Evolutionary conservation across 2,797 vertebrate species (phyloP).

Genomic region (Squalus acanthias): DNA sequence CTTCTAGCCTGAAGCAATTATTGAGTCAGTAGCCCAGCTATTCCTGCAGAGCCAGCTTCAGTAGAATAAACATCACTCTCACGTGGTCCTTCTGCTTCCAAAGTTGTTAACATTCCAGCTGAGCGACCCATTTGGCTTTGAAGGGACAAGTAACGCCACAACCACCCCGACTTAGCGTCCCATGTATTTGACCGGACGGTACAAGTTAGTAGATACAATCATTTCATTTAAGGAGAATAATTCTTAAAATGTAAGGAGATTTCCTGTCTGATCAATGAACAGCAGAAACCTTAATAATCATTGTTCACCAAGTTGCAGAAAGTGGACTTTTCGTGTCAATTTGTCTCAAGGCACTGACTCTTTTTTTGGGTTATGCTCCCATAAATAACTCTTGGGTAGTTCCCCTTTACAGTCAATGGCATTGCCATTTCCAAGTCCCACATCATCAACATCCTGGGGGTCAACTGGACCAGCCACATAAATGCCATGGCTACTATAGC

Average conservation of each 20-base stretch:
- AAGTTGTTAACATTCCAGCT: background rate
- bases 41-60: background rate
- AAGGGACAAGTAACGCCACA: background rate
- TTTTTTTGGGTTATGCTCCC: too few relatives aligned
- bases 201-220: background rate
- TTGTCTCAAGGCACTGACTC: too few relatives aligned
- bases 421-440: too few relatives aligned
- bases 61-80: background rate
- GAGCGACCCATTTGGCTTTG: background rate
- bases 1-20: background rate
- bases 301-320: too few relatives aligned
- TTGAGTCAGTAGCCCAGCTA: too few relatives aligned
- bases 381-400: too few relatives aligned
- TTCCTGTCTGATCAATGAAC: background rate
- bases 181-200: background rate
- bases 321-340: too few relatives aligned
- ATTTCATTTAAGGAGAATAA: background rate
- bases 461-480: too few relatives aligned
- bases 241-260: background rate
- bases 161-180: background rate
- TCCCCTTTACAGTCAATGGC: too few relatives aligned
- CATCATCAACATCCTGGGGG: too few relatives aligned
- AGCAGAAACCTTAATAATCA: background rate
- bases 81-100: background rate
- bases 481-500: too few relatives aligned